Conservation (phyloP, 2,888 invertebrate genomes). For the Choreutis nemorana region DNA sequence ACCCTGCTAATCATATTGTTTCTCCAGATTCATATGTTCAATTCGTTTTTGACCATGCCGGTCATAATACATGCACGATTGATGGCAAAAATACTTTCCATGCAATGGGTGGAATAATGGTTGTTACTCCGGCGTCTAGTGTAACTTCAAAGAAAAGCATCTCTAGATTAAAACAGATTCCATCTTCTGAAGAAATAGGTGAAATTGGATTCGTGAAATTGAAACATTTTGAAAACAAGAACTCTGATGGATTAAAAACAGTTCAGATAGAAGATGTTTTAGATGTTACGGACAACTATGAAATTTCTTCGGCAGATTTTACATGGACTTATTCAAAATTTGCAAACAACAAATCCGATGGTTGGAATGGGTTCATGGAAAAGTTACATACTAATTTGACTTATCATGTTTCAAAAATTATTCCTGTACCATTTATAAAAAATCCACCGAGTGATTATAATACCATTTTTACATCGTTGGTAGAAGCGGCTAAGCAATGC, state of each 20-base stretch:
- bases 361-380: constrained; percentile 16
- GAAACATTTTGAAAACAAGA: constrained; percentile 16
- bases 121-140: constrained; percentile 13
- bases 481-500: constrained; percentile 14
- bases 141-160: constrained; percentile 9
- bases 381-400: constrained; percentile 10
- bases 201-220: constrained; percentile 14
- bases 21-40: constrained; percentile 14
- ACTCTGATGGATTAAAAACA: constrained; percentile 13
- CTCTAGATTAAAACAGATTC: constrained; percentile 14
- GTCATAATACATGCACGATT: constrained; percentile 18
- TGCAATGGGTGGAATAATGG: constrained; percentile 19
- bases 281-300: constrained; percentile 13
- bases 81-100: constrained; percentile 19
- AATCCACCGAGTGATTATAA: constrained; percentile 17
- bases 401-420: constrained; percentile 16
- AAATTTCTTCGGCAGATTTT: constrained; percentile 17
- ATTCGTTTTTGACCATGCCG: constrained; percentile 23
- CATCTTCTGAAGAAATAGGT: constrained; percentile 14
- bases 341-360: constrained; percentile 15
- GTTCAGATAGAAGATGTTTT: constrained; percentile 15
- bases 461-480: constrained; percentile 19
- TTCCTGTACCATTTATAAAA: constrained; percentile 19
- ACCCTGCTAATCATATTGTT: constrained; percentile 9
- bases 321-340: constrained; percentile 17